Base-by-base conservation (phyloP, 2,888 invertebrate genomes). In the Scelioninae gen. 1 region DNA sequence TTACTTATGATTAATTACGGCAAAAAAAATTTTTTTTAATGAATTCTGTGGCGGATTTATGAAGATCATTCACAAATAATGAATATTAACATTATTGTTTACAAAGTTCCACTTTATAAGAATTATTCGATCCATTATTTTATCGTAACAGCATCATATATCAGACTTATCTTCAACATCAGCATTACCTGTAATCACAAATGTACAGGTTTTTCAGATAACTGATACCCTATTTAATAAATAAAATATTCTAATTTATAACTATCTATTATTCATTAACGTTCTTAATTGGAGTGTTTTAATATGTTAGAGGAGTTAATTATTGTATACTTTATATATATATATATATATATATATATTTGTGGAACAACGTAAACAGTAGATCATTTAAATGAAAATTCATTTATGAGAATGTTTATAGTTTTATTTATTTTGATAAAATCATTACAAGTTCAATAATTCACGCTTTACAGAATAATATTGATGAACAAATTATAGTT, bases 341-440 rank as follows among this genome's bases (percentile, higher is more conserved):
- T n/a, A n/a, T n/a, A n/a, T n/a, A n/a, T n/a, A n/a, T n/a, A n/a
- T n/a, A n/a, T n/a, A n/a, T n/a, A n/a, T 23, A 23, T 23, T 23
- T 23, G 4, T 23, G 23, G 4, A 23, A 23, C 23, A 23, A 23
- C 1, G 23, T 23, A 23, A 23, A 23, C 4, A 23, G 23, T 23
- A 23, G 23, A 23, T 4, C 23, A 23, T 23, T 23, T 23, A 4
- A 23, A 23, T 38, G 38, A 9, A 38, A 38, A 38, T 38, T 38
- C 5, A 38, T 4, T 38, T 38, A 38, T 5, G 38, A 38, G 10
- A 38, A 1, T 5, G 16, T 49, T 29, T 16, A 58, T 58, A 49
- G 40, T 51, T 71, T 60, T 5, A 29, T 75, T 66, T 75, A 58
- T 66, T 75, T 11, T 51, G 65, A 66, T 66, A 75, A 66, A 75